Conservation (phyloP, 2,113 vertebrate genomes). For the Mobula birostris region DNA sequence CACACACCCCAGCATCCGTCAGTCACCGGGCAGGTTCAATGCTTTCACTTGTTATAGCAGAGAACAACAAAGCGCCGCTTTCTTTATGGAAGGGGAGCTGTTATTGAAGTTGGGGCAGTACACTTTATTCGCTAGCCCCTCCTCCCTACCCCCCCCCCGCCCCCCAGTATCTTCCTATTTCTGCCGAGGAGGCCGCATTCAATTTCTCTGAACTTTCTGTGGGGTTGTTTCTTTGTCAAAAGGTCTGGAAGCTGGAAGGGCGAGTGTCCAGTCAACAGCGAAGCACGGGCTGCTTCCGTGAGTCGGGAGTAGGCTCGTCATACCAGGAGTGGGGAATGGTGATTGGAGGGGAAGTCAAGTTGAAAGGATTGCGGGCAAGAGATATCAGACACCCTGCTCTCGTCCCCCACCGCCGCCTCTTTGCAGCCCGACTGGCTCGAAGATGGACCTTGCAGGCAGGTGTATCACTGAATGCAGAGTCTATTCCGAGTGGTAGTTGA, state of each 20-base stretch:
- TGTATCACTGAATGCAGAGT: too few relatives aligned
- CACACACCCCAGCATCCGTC: background rate
- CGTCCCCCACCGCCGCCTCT: background rate
- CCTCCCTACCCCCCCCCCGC: too few relatives aligned
- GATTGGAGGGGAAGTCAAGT: background rate
- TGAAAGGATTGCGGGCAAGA: background rate
- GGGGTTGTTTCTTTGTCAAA: too few relatives aligned
- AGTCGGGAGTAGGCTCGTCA: background rate
- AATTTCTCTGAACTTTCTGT: too few relatives aligned
- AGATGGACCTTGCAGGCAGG: too few relatives aligned
- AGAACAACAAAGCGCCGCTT: background rate
- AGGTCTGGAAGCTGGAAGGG: too few relatives aligned
- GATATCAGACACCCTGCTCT: background rate
- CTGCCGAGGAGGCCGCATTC: too few relatives aligned
- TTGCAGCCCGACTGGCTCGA: background rate
- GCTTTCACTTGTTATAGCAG: background rate
- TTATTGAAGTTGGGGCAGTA: too few relatives aligned
- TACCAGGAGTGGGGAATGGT: background rate
- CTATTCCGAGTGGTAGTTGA: too few relatives aligned
- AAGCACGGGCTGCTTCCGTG: background rate
- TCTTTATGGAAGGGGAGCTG: background rate
- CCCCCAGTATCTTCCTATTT: too few relatives aligned
- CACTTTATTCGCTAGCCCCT: too few relatives aligned
- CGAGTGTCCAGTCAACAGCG: too few relatives aligned
- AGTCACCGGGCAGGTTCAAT: background rate